phyloP scores from a whole-genome alignment of 2,113 vertebrate species.

The Elephas maximus region DNA sequence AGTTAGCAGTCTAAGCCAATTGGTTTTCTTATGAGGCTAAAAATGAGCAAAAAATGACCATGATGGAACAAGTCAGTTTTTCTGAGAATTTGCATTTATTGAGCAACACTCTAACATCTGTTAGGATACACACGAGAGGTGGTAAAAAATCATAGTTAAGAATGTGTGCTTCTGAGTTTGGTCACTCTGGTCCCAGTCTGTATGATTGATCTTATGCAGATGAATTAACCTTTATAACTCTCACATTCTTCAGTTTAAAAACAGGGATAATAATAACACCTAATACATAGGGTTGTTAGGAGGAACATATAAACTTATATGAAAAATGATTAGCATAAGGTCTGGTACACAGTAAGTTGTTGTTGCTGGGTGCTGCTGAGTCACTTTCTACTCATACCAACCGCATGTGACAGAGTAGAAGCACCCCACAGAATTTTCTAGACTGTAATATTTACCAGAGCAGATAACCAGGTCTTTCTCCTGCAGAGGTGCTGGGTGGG shows the following conservation, averaged over 20 bases:
- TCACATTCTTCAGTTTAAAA: neutral
- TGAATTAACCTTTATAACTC: neutral
- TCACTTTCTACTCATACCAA: no score
- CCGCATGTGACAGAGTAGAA: no score
- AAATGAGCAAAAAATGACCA: constrained; percentile 51
- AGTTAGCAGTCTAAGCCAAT: constrained; percentile 29
- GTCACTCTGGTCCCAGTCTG: neutral
- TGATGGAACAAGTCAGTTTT: constrained; percentile 6
- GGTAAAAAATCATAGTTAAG: neutral
- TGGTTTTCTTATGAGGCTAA: constrained; percentile 60
- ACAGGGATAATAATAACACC: neutral
- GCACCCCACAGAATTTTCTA: no score
- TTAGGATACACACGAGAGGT: neutral
- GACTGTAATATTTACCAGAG: no score
- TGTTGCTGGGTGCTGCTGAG: no score
- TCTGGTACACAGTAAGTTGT: neutral
- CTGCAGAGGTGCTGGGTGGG: no score
- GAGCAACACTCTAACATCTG: constrained; percentile 1
- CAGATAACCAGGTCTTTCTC: no score
- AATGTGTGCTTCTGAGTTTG: neutral
- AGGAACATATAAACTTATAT: neutral
- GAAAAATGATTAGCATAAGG: neutral
- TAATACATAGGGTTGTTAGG: neutral
- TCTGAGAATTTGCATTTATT: constrained; percentile 33
- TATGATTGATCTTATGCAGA: neutral